Base-by-base conservation (phyloP, 2,797 vertebrate genomes). In the Muscicapa comitata region DNA sequence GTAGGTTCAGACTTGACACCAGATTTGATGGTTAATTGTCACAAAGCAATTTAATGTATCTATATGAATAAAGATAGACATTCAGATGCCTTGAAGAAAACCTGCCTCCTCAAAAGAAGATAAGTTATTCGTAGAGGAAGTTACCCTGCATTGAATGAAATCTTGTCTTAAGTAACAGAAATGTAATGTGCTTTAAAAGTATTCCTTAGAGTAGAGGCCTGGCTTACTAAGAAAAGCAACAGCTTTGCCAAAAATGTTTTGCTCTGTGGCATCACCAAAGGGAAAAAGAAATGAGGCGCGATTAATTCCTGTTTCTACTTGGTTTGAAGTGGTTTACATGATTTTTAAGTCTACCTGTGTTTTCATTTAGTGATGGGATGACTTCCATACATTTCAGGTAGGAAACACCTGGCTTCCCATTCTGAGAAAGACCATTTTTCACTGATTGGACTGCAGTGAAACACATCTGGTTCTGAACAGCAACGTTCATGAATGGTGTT, bases 71-170 rank as follows among this genome's bases (percentile, higher is more conserved):
- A 88, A 91, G 45, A 9, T 10, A 81, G 38, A 20, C 40, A 26
- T 95, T 91, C 50, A 86, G 48, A 93, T 77, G 35, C 35, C 70
- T 91, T 86, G 85, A 94, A 95, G 78, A 74, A 91, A 59, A 63
- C 28, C 73, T 76, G 20, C 47, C 66, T 86, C 38, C 29, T 77
- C 67, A 48, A 53, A 93, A 80, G 57, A 83, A 48, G 24, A 16
- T 24, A 43, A 83, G 45, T 83, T 5, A 15, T 65, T 80, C 43
- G 71, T 45, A 86, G 47, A 31, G 40, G 51, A 95, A 84, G 33
- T 57, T 57, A 43, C 7, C 21, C 54, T 61, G 73, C 9, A 6
- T 12, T 62, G 29, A 82, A 63, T 51, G 59, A 68, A 70, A 92
- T 61, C 43, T 75, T 48, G 25, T 94, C 21, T 40, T 6, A 26